A percentile compares a stretch with the other conserved stretches of the same genome.
phyloP scores from a whole-genome alignment of 2,113 vertebrate genomes.

The Notothenia rossii region DNA sequence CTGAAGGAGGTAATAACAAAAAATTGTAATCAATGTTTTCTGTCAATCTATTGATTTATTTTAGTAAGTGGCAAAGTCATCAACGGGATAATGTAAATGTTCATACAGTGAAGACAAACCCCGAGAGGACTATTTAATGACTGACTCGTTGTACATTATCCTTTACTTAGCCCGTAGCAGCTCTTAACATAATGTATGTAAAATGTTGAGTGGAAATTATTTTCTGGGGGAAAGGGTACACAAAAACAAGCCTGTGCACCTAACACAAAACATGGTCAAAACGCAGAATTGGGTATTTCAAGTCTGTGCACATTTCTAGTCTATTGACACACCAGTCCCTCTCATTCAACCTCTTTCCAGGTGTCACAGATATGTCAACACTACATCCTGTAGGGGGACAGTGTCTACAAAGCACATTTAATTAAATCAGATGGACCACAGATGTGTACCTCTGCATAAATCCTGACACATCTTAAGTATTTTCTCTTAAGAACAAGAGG shows the following conservation, averaged over 20 bases:
- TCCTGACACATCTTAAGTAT: slow-evolving; percentile 19
- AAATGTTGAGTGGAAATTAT: slow-evolving; percentile 29
- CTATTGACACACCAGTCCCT: slow-evolving; percentile 8
- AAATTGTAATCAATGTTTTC: too few relatives aligned
- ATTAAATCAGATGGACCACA: slow-evolving; percentile 14
- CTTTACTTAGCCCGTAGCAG: not conserved
- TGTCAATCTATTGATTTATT: too few relatives aligned
- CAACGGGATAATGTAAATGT: too few relatives aligned
- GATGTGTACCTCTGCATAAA: slow-evolving; percentile 35
- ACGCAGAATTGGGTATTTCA: slow-evolving; percentile 6
- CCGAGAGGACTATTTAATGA: too few relatives aligned
- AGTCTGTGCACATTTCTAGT: not conserved
- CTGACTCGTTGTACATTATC: not conserved
- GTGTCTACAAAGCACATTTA: slow-evolving; percentile 2
- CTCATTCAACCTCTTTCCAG: slow-evolving; percentile 1
- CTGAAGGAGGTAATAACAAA: not conserved
- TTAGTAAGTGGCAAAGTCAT: too few relatives aligned
- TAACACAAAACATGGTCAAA: slow-evolving; percentile 21
- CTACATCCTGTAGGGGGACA: not conserved
- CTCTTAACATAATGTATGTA: slow-evolving; percentile 9
- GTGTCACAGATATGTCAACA: slow-evolving; percentile 9
- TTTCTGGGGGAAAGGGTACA: slow-evolving; percentile 30
- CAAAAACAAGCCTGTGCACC: slow-evolving; percentile 25
- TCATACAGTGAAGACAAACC: too few relatives aligned
- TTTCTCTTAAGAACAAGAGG: slow-evolving; percentile 30